Evolutionary conservation across 2,113 vertebrate genomes (phyloP), one percentile per base, ranked within the genome.

Genomic region (Ramphastos sulfuratus): DNA sequence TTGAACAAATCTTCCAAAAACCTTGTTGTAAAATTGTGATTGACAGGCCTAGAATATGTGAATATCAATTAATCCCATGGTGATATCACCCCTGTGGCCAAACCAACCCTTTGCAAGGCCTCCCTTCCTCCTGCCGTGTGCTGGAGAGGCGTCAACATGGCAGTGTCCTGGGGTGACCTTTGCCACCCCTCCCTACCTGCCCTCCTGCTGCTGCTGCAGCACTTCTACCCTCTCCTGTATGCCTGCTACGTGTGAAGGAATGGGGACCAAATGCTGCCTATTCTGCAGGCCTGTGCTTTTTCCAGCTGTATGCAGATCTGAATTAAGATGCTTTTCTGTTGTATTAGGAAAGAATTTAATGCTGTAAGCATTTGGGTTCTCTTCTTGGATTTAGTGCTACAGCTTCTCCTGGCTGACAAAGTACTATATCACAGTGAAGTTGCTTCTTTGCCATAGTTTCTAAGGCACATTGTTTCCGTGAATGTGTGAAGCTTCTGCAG

Each of bases 221-320:
- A 1, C 44, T n/a, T 25, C 65, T n/a, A 17, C 2, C 19, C 31
- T 60, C 5, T 23, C 44, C 48, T 33, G 52, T 28, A 28, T 0
- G 0, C 28, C 46, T 25, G 12, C 24, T 52, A 6, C 9, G 0
- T 2, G 16, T 11, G 3, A 9, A 12, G 33, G 1, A 1, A 8
- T 15, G 28, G 31, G 42, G 20, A 21, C 74, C 13, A 1, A 48
- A 21, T 10, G 76, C 50, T 20, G 4, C 72, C 50, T 20, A 4
- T 64, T 60, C 54, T 16, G 21, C 50, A 25, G 28, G 2, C 31
- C 28, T 17, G 8, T 25, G 63, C 20, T 39, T 39, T 42, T 79
- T 7, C 61, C 24, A 54, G 70, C 35, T 78, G 65, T 1, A 4
- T 0, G 0, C 33, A 46, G 56, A 46, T 59, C 6, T 0, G 1